Evolutionary conservation across 2,113 vertebrate species (phyloP), one percentile per base, ranked within the genome.

Genomic region (Eptesicus fuscus): DNA sequence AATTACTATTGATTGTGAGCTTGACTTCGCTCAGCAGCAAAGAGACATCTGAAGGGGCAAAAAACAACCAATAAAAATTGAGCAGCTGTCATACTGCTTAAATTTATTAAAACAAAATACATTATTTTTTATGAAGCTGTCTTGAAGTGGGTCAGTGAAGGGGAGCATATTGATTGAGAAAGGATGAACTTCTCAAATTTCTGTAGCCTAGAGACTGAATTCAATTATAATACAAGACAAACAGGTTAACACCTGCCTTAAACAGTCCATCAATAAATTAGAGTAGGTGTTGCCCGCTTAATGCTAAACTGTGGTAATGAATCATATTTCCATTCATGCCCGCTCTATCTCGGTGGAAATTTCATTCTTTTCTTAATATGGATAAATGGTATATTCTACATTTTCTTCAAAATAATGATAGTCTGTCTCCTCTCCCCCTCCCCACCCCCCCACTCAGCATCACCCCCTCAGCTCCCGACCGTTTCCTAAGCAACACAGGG

Each of bases 141-240:
- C 98, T 97, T 65, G 97, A 98, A 97, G 97, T 96, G 98, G 98
- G 98, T 98, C 97, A 95, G 97, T 96, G 97, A 98, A 98, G 98
- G 97, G 98, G 96, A 98, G 93, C 97, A 89, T 98, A 98, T 98
- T 98, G 98, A 98, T 98, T 97, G 97, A 91, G 85, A 96, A 97
- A 98, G 97, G 98, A 98, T 98, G 98, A 98, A 97, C 98, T 98
- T 97, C 98, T 98, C 93, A 90, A 97, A 97, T 98, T 98, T 97
- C 96, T 92, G 93, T 92, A 97, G 97, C 98, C 98, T 97, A 74
- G 97, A 98, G 98, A 95, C 97, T 92, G 86, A 96, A 98, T 98
- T 97, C 98, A 98, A 98, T 98, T 98, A 98, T 65, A 73, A 76
- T 84, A 20, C 59, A 97, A 98, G 83, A 97, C 97, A 97, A 97